Percentiles rank a stretch among this genome's conserved stretches.
Conservation (phyloP, 2,113 vertebrate genomes). For the Ahaetulla prasina region DNA sequence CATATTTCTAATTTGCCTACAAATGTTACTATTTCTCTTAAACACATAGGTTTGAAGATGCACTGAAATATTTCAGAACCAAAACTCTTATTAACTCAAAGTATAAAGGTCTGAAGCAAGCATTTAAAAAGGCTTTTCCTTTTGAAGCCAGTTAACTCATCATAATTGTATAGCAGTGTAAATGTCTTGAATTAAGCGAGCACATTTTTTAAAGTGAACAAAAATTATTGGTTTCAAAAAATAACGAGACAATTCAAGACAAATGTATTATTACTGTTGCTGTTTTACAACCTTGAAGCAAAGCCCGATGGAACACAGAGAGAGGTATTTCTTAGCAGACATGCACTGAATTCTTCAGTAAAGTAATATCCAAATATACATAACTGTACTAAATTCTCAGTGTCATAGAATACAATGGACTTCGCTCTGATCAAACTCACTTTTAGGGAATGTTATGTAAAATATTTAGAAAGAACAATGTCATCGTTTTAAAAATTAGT, state of each 20-base stretch:
- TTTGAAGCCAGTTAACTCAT: background rate
- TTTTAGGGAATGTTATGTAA: background rate
- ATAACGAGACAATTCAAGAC: background rate
- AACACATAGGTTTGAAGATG: slow-evolving; percentile 6
- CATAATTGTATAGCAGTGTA: background rate
- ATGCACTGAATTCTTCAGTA: no score
- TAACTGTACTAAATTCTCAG: background rate
- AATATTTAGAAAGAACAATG: background rate
- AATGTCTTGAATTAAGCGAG: background rate
- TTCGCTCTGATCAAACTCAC: no score
- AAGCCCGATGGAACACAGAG: background rate
- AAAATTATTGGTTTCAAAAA: background rate
- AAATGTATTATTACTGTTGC: background rate
- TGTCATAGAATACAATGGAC: background rate
- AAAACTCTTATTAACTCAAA: background rate
- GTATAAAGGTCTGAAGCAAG: slow-evolving; percentile 24
- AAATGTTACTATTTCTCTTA: slow-evolving; percentile 5
- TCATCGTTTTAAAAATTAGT: background rate
- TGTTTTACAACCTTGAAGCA: background rate
- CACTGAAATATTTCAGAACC: slow-evolving; percentile 33
- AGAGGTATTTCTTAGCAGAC: background rate
- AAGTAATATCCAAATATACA: background rate
- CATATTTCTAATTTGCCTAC: slow-evolving; percentile 28
- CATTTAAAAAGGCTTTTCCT: slow-evolving; percentile 29
- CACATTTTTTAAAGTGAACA: background rate